A percentile compares a stretch with the other conserved stretches of the same genome.
These are phyloP conservation scores for Ariopsis seemanni DNA, from an alignment of 2,113 vertebrate genomes.

Conservation along the genomic window DNA sequence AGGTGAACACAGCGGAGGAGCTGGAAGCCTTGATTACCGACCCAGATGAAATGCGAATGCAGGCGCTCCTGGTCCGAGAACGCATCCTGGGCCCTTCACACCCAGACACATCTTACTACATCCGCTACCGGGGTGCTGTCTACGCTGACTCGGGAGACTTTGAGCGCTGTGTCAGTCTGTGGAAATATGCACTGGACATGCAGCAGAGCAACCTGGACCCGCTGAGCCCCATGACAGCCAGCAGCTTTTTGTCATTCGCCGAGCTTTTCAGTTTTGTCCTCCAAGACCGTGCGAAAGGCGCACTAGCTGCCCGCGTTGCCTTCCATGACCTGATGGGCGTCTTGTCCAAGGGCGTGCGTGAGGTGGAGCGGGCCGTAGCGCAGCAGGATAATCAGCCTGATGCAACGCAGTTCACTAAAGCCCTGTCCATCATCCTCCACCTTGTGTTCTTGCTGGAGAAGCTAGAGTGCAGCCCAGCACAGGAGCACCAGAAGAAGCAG, in stretches of 20 bases:
- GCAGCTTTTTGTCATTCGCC: slow-evolving; percentile 92
- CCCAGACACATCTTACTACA: slow-evolving; percentile 94
- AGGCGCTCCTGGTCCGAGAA: slow-evolving; percentile 87
- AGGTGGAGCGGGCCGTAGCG: slow-evolving; percentile 87
- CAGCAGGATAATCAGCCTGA: slow-evolving; percentile 83
- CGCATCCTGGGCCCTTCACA: slow-evolving; percentile 92
- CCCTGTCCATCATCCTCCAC: slow-evolving; percentile 90
- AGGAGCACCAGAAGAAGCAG: slow-evolving; percentile 90
- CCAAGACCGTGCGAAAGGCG: slow-evolving; percentile 89
- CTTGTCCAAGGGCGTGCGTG: slow-evolving; percentile 87
- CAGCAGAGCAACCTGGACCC: slow-evolving; percentile 93
- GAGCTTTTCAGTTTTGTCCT: slow-evolving; percentile 96
- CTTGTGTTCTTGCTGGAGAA: slow-evolving; percentile 89
- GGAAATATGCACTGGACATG: slow-evolving; percentile 96
- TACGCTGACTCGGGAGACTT: slow-evolving; percentile 94
- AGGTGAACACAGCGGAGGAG: slow-evolving; percentile 83
- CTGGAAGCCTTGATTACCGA: slow-evolving; percentile 89
- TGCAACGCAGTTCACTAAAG: slow-evolving; percentile 87
- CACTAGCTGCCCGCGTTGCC: slow-evolving; percentile 80
- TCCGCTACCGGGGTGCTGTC: slow-evolving; percentile 90
- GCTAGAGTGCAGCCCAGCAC: slow-evolving; percentile 80
- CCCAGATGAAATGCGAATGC: slow-evolving; percentile 95
- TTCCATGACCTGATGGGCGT: slow-evolving; percentile 92
- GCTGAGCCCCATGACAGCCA: slow-evolving; percentile 93
- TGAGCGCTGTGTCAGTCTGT: slow-evolving; percentile 89